A percentile compares a stretch with the other conserved stretches of the same genome.
These are phyloP conservation scores for Oncorhynchus mykiss DNA, from an alignment of 2,113 vertebrate species.

Conservation along the genomic window DNA sequence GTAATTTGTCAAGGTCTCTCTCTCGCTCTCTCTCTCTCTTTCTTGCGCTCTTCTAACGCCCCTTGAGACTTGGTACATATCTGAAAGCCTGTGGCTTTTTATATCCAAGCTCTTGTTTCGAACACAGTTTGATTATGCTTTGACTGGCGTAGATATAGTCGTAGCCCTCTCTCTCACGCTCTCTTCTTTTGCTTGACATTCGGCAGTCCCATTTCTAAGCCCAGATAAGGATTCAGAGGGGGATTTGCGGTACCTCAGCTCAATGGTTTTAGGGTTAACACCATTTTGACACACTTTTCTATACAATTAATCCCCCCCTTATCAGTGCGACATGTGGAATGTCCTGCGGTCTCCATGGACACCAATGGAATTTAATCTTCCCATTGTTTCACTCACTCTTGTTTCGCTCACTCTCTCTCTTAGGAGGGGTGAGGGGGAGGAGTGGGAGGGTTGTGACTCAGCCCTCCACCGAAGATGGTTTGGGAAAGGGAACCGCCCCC, in stretches of 20 bases:
- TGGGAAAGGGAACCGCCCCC: slow-evolving; percentile 1
- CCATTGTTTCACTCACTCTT: slow-evolving; percentile 37
- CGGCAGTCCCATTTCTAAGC: background rate
- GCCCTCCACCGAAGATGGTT: slow-evolving; percentile 43
- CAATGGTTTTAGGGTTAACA: slow-evolving; percentile 9
- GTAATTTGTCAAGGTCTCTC: too few relatives aligned
- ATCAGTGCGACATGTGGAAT: slow-evolving; percentile 26
- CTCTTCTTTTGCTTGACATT: background rate
- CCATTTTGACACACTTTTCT: slow-evolving; percentile 22
- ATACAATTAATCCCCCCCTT: slow-evolving; percentile 30
- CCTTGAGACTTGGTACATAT: background rate
- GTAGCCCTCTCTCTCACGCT: slow-evolving; percentile 4
- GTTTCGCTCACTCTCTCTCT: slow-evolving; percentile 31
- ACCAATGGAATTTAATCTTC: slow-evolving; percentile 42
- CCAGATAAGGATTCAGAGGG: slow-evolving; percentile 1
- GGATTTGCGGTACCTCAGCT: background rate
- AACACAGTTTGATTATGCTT: slow-evolving; percentile 5
- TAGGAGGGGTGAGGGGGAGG: slow-evolving; percentile 46
- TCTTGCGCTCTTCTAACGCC: background rate
- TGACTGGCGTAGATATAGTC: background rate
- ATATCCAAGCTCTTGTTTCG: background rate
- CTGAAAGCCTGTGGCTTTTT: slow-evolving; percentile 1
- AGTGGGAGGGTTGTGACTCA: slow-evolving; percentile 11
- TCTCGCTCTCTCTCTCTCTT: too few relatives aligned
- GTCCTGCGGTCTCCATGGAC: slow-evolving; percentile 52